phyloP scores from a whole-genome alignment of 2,113 vertebrate genomes.

The Toxotes chatareus region DNA sequence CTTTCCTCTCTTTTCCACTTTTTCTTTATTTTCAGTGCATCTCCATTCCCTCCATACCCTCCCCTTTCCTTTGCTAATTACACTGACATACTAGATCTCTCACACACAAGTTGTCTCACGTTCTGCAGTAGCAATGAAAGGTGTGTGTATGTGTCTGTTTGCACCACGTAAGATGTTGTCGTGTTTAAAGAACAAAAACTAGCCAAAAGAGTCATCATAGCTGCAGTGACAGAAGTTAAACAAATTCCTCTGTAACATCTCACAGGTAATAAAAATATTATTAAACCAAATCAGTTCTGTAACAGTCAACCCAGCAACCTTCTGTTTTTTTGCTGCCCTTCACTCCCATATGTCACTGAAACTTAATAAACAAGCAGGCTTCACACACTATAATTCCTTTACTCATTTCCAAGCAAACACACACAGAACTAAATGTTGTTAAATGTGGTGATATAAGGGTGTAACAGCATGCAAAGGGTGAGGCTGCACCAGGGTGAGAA shows the following conservation, averaged over 20 bases:
- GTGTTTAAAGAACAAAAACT: not conserved
- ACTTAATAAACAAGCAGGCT: not conserved
- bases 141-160: not conserved
- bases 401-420: not conserved
- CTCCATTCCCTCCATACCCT: slow-evolving; percentile 1
- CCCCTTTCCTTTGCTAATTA: slow-evolving; percentile 21
- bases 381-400: not conserved
- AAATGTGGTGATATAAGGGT: not conserved
- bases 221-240: not conserved
- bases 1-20: slow-evolving; percentile 24
- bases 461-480: slow-evolving; percentile 1
- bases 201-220: not conserved
- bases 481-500: not conserved
- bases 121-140: slow-evolving; percentile 13
- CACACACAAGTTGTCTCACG: slow-evolving; percentile 12
- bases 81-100: not conserved
- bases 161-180: not conserved
- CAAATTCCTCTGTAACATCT: not conserved
- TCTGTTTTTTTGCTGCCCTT: not conserved
- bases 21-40: slow-evolving; percentile 9
- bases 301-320: not conserved
- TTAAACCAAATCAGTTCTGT: not conserved
- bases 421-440: slow-evolving; percentile 10
- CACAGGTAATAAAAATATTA: not conserved
- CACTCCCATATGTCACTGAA: not conserved